phyloP scores from a whole-genome alignment of 2,797 vertebrate species.

The Knipowitschia caucasica region DNA sequence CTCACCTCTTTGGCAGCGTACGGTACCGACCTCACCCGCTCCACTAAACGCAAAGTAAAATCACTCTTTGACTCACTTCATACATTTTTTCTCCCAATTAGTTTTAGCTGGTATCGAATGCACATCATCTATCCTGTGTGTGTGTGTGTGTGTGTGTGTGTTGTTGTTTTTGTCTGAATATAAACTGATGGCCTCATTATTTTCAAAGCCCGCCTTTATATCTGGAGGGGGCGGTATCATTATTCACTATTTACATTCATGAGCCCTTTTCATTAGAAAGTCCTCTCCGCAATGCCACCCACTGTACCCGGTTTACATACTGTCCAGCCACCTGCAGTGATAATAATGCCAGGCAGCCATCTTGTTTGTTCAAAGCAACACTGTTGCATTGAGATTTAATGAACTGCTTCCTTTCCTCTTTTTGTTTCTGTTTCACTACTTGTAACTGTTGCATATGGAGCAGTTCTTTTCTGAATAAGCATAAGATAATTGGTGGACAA shows the following conservation, averaged over 20 bases:
- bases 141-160: background rate
- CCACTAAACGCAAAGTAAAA: background rate
- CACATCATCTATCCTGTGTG: background rate
- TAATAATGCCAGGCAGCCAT: background rate
- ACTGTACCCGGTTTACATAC: conserved; percentile 8
- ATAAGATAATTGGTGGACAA: conserved; percentile 61
- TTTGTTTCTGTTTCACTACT: conserved; percentile 25
- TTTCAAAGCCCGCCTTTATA: conserved; percentile 8
- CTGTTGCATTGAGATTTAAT: conserved; percentile 36
- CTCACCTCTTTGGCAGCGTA: background rate
- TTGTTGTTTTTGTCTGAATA: conserved; percentile 6
- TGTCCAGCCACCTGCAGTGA: conserved; percentile 11
- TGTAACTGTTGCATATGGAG: conserved; percentile 52
- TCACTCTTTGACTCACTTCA: background rate
- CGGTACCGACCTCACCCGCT: background rate
- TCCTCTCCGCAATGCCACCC: conserved; percentile 6
- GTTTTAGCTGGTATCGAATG: background rate
- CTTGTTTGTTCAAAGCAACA: conserved; percentile 27
- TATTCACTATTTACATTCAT: background rate
- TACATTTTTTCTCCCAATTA: conserved; percentile 1
- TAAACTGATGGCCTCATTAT: conserved; percentile 6
- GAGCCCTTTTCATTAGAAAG: conserved; percentile 4
- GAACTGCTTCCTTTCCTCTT: conserved; percentile 23
- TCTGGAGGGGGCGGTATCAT: background rate
- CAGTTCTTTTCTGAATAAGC: conserved; percentile 58